Evolutionary conservation across 2,113 vertebrate genomes (phyloP).

Genomic region (Clarias gariepinus): DNA sequence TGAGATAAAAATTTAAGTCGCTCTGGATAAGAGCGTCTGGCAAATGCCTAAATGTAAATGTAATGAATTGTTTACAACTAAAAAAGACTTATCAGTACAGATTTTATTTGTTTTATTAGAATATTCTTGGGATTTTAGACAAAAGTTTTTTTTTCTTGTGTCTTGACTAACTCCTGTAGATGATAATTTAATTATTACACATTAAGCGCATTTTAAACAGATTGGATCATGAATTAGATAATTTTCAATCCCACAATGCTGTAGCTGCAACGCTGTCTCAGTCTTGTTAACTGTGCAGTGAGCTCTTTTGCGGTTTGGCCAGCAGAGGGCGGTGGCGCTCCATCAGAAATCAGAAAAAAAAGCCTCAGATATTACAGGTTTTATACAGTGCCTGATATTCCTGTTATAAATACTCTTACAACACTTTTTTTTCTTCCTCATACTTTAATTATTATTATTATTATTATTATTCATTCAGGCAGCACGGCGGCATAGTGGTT

Average conservation of each 20-base stretch:
- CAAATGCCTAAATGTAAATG: too few species aligned
- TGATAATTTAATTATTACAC: background rate
- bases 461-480: background rate
- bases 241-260: background rate
- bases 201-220: background rate
- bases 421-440: too few species aligned
- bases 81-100: background rate
- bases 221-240: background rate
- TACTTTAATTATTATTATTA: background rate
- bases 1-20: too few species aligned
- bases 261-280: too few species aligned
- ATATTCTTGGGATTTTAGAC: background rate
- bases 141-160: background rate
- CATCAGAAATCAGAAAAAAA: background rate
- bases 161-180: background rate
- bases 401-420: too few species aligned
- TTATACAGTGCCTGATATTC: background rate
- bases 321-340: constrained; percentile 35
- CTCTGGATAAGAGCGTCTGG: too few species aligned
- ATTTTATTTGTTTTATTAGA: background rate
- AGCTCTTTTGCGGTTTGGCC: background rate
- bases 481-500: too few species aligned
- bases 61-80: background rate
- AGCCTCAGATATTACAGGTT: background rate
- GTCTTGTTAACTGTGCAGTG: background rate